These are phyloP conservation scores for Cryptocephalus primarius DNA, from an alignment of 2,888 invertebrate genomes.

Conservation along the genomic window DNA sequence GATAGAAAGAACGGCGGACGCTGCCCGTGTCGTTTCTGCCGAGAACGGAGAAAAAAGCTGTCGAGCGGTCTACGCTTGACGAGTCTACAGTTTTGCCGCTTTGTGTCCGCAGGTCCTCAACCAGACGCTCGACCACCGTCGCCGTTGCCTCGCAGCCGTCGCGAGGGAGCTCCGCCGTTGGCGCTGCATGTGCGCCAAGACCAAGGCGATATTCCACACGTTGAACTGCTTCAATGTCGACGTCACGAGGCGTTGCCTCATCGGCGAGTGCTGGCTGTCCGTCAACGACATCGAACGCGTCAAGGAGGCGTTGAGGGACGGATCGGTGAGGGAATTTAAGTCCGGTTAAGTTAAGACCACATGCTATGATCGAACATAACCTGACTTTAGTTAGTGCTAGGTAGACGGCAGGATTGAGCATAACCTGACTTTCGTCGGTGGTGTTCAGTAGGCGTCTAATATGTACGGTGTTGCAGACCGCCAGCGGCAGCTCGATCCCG, in stretches of 20 bases:
- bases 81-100: too few relatives aligned
- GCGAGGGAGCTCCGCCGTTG: conserved; percentile 81
- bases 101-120: conserved; percentile 58
- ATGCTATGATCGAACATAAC: too few relatives aligned
- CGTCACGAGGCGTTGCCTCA: conserved; percentile 61
- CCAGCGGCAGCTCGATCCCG: conserved; percentile 55
- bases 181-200: conserved; percentile 70
- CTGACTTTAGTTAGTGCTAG: too few relatives aligned
- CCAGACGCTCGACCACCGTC: conserved; percentile 81
- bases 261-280: conserved; percentile 68
- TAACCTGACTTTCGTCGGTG: too few relatives aligned
- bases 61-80: too few relatives aligned
- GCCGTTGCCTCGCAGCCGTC: conserved; percentile 72
- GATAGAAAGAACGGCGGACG: too few relatives aligned
- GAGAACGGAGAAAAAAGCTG: too few relatives aligned
- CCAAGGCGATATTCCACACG: conserved; percentile 69
- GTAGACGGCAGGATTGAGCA: too few relatives aligned
- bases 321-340: conserved; percentile 52
- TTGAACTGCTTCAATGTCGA: conserved; percentile 64
- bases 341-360: not conserved
- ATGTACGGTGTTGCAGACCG: conserved; percentile 26
- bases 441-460: too few relatives aligned
- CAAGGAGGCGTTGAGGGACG: conserved; percentile 67
- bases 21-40: too few relatives aligned
- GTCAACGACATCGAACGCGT: conserved; percentile 57